Evolutionary conservation across 1,140 invertebrate species (phyloP), one percentile per base, ranked within the genome.

Genomic region (Aradophagus sp.): DNA sequence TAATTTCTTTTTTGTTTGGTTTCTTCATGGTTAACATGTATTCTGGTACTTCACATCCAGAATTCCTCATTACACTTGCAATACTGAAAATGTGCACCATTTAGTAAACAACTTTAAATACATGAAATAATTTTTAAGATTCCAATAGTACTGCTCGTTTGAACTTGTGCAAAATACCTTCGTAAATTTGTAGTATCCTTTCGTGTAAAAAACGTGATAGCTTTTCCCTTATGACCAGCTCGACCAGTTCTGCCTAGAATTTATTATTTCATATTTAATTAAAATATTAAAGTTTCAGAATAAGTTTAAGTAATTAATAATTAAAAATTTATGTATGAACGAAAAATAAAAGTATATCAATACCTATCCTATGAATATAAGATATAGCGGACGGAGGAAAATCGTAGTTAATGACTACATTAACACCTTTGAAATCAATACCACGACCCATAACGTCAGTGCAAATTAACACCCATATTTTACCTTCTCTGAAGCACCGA

Each of bases 341-440:
- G n/a, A n/a, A n/a, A n/a, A n/a, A n/a, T n/a, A n/a, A n/a, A n/a
- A n/a, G n/a, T n/a, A n/a, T n/a, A n/a, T n/a, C n/a, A n/a, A n/a
- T 82, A 88, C 91, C 93, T 73, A 95, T 92, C 73, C 94, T 90
- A 86, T 99, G 98, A 73, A 99, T 94, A 77, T 99, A 99, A 11
- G 94, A 93, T 55, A 98, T 93, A 31, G 93, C 91, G 26, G 92
- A 93, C 8, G 92, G 90, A 17, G 98, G 98, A 79, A 99, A 96
- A 87, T 99, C 98, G 82, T 97, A 99, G 87, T 99, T 99, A 52
- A 99, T 90, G 15, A 99, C 97, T 2, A 99, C 86, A 87, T 97
- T 98, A 14, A 99, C 95, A 7, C 95, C 96, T 81, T 97, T 96
- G 78, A 99, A 98, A 86, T 99, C 98, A 68, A 99, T 96, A 74